These are phyloP conservation scores for Pachypeltis micranthus DNA, from an alignment of 1,140 invertebrate genomes.

Conservation along the genomic window DNA sequence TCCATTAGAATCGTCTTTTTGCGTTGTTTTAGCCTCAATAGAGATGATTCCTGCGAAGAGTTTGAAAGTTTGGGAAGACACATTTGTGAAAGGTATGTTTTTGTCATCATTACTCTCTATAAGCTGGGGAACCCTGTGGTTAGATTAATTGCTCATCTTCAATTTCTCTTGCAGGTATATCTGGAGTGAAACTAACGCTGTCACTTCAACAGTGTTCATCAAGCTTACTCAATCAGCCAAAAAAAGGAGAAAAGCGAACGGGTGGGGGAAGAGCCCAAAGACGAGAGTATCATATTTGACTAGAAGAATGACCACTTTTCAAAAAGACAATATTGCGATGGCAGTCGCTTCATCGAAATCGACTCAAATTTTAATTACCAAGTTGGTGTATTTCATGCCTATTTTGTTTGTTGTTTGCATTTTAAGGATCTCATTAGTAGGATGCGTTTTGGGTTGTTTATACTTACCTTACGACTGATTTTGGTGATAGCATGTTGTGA, in stretches of 20 bases:
- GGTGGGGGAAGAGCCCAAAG: background rate
- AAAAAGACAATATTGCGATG: background rate
- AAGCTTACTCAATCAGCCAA: background rate
- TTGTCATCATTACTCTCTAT: background rate
- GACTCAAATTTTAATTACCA: background rate
- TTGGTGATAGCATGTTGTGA: no score
- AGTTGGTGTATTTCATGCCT: background rate
- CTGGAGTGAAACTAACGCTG: background rate
- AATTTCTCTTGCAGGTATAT: background rate
- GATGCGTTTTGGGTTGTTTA: no score
- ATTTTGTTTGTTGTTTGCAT: no score
- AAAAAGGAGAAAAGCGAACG: background rate
- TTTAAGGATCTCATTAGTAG: no score
- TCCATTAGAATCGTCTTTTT: background rate
- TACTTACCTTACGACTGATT: no score
- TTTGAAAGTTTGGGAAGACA: background rate
- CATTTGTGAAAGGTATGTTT: background rate
- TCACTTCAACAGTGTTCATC: background rate
- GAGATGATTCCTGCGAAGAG: background rate
- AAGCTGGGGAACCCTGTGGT: background rate
- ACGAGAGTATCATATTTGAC: background rate
- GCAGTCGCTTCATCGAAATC: background rate
- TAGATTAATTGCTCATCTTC: background rate
- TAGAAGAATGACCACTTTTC: background rate
- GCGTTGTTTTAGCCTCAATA: background rate